Base-by-base conservation (phyloP, 2,888 invertebrate genomes). In the Philopedon plagiatum region DNA sequence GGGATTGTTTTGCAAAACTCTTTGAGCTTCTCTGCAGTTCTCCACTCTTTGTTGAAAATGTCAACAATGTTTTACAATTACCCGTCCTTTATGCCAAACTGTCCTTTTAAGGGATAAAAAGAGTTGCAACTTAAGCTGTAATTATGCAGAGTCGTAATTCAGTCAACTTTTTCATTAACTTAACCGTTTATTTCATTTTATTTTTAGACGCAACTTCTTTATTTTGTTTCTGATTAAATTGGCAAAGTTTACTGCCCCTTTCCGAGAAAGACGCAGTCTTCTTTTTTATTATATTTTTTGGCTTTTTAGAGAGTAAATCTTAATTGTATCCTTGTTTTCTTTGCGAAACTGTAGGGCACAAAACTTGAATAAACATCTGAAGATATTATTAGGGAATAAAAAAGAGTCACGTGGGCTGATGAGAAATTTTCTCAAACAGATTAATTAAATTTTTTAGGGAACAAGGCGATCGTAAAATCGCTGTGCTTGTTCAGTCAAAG, bases 191-290 rank as follows among this genome's bases (percentile, higher is more conserved):
- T 23, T 46, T 46, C 21, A 46, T 46, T 46, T 46, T 46, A 46
- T 46, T 46, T 46, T 46, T 46, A n/a, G n/a, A 46, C 9, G 23
- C 46, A n/a, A 46, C 46, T 46, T 19, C 23, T 23, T 23, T 46
- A 46, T 46, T 46, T 46, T 19, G 23, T 46, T 21, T 21, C 46
- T 46, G 46, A 46, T 46, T 46, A 46, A 46, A 46, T 46, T 46
- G 46, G 11, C 23, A 46, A 23, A 46, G 46, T 46, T 46, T 46
- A 46, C n/a, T 21, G 9, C 7, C 46, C 23, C 23, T 46, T 18
- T n/a, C 11, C 21, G 15, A n/a, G 23, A n/a, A 46, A 1, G 13
- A 46, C 7, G 46, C 2, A 23, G 23, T 23, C n/a, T 23, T n/a
- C 15, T 46, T 46, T 46, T n/a, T 19, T 21, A 44, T 34, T 34